These are phyloP conservation scores for Digitonthophagus gazella DNA, from an alignment of 2,888 invertebrate species.

Conservation along the genomic window DNA sequence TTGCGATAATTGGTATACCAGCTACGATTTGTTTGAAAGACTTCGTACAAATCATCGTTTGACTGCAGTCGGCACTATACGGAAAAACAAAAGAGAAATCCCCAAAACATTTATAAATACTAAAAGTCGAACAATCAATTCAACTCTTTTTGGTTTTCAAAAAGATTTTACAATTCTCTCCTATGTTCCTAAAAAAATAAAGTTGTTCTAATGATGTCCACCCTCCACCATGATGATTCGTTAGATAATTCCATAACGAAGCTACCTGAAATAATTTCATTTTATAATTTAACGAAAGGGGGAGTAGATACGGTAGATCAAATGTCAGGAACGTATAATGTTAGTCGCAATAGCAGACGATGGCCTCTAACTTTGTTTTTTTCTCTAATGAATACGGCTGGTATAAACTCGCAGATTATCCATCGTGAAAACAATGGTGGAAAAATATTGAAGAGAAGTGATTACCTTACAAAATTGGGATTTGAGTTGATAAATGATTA, in stretches of 20 bases:
- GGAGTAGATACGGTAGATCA: constrained; percentile 20
- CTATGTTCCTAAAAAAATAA: constrained; percentile 15
- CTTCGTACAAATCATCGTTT: constrained; percentile 9
- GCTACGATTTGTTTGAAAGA: constrained; percentile 8
- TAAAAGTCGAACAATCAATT: no score
- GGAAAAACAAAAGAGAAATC: constrained; percentile 23
- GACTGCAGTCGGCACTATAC: constrained; percentile 19
- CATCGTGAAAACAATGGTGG: constrained; percentile 9
- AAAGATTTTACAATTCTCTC: no score
- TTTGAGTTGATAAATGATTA: constrained; percentile 4
- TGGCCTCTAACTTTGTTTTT: constrained; percentile 25
- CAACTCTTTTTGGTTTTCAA: no score
- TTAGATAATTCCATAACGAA: constrained; percentile 21
- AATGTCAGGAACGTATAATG: constrained; percentile 20
- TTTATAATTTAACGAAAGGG: constrained; percentile 20
- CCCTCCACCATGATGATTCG: constrained; percentile 18
- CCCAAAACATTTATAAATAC: not conserved
- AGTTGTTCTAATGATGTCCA: constrained; percentile 19
- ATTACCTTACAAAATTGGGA: constrained; percentile 14
- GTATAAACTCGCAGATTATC: constrained; percentile 19
- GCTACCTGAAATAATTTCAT: constrained; percentile 16
- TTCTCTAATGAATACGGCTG: constrained; percentile 11
- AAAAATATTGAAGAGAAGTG: constrained; percentile 4
- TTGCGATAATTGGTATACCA: constrained; percentile 25
- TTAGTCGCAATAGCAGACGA: constrained; percentile 19